Base-by-base conservation (phyloP, 2,113 vertebrate genomes). In the Rattus rattus region DNA sequence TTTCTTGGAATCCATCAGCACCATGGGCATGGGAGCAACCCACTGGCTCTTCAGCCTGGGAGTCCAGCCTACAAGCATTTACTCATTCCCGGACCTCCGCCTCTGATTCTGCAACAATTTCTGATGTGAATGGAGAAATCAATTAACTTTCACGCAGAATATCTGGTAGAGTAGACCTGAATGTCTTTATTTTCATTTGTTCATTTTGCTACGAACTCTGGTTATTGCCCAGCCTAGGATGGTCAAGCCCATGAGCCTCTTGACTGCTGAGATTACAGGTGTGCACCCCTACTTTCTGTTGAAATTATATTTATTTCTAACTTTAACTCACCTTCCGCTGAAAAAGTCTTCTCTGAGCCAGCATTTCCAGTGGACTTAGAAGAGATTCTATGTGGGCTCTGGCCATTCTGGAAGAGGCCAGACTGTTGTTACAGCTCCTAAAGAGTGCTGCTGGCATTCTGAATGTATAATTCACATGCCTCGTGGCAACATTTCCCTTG, bases 1-100 rank as follows among this genome's bases (percentile, higher is more conserved):
- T 72, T 43, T 24, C 17, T 49, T 0, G 9, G 1, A 39, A 49
- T 39, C 49, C 10, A 14, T 9, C 6, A 7, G 6, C 12, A 19
- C 54, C 20, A 36, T 16, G 39, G 80, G 1, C 9, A 0, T 11
- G 12, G 52, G 33, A 30, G 4, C 20, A 6, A 10, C 3, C 20
- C 1, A 13, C 43, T 5, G 43, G 6, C 0, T 8, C 43, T 0
- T 7, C 8, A 72, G 43, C 20, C 56, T 20, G 47, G 20, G 39
- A 8, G 22, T 61, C 47, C 10, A 11, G 6, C 3, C 13, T 70
- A 12, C 12, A 33, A 39, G 7, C 3, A 28, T 52, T 70, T 33
- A 2, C 24, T 81, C 33, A 67, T 3, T 8, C 10, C 67, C n/a
- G 1, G 11, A 19, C 65, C 33, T 17, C 54, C 26, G n/a, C 33